Base-by-base conservation (phyloP, 2,113 vertebrate species). In the Mus spicilegus region DNA sequence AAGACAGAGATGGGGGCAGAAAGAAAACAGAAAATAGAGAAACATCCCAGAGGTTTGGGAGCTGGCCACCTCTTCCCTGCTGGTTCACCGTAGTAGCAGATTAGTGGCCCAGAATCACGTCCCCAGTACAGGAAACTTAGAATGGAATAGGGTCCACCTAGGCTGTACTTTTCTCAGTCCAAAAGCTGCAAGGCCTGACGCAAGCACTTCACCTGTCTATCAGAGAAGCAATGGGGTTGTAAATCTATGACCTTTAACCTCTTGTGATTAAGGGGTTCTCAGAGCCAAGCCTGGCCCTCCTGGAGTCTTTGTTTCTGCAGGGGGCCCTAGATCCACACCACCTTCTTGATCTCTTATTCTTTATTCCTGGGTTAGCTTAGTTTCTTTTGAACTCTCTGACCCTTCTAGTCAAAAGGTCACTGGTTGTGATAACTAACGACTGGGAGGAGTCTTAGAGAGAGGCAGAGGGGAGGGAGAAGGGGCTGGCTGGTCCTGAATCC, bases 401-500 rank as follows among this genome's bases (percentile, higher is more conserved):
- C 22, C 20, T 82, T 28, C 49, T 51, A 76, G 84, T 90, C 93
- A 78, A 56, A 95, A 95, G 80, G 94, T 96, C 95, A 69, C 49
- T 16, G 9, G 49, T 46, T 85, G 51, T 49, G 76, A 49, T 84
- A 42, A 22, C 39, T 39, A 42, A 58, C 17, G 17, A 58, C 76
- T 42, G 30, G n/a, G 12, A 0, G 58, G 42, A 73, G 67, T 7
- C 33, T 24, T 30, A 36, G 1, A 7, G n/a, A 36, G 84, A 49
- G 87, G 36, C 33, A 46, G 14, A 46, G 67, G 30, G 63, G 30
- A 46, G 46, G 28, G 42, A 36, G 36, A 84, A 14, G 0, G 69
- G 22, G 0, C n/a, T 72, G 69, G 7, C 33, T 70, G 24, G 69
- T 39, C 39, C 26, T 42, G 51, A 58, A 56, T 69, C 4, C 8